phyloP scores from a whole-genome alignment of 2,888 invertebrate genomes.

The Heliconius ismenius region DNA sequence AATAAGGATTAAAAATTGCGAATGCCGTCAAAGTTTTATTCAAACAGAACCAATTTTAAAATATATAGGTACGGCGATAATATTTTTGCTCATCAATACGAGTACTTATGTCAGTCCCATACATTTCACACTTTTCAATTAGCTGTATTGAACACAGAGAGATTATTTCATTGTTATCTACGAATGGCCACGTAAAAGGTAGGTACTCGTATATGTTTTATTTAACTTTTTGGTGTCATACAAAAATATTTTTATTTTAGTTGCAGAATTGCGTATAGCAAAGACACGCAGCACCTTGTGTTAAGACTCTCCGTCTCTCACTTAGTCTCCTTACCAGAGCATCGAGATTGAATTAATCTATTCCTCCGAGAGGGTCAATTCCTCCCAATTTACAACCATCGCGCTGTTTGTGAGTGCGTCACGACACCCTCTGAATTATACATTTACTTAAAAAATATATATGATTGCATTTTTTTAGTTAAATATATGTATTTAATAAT shows the following conservation, averaged over 20 bases:
- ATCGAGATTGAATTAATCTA: too few species aligned
- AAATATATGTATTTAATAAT: too few species aligned
- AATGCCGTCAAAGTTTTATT: not conserved
- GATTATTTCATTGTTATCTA: not conserved
- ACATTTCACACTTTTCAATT: not conserved
- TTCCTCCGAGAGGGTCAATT: too few species aligned
- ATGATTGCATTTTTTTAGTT: too few species aligned
- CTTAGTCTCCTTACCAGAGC: too few species aligned
- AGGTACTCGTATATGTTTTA: not conserved
- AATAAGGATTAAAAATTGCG: not conserved
- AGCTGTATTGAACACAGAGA: not conserved
- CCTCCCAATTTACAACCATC: too few species aligned
- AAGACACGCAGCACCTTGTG: too few species aligned
- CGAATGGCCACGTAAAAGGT: conserved; percentile 1
- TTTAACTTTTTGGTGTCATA: not conserved
- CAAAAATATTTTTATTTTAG: not conserved
- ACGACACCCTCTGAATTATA: too few species aligned
- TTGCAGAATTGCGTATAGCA: too few species aligned
- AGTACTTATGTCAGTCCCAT: not conserved
- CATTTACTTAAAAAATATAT: too few species aligned
- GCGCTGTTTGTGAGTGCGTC: too few species aligned
- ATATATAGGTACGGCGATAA: not conserved
- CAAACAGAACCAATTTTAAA: not conserved
- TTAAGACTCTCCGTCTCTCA: too few species aligned
- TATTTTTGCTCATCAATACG: not conserved